phyloP scores from a whole-genome alignment of 2,797 vertebrate genomes.

The Brachyrhaphis roseni region DNA sequence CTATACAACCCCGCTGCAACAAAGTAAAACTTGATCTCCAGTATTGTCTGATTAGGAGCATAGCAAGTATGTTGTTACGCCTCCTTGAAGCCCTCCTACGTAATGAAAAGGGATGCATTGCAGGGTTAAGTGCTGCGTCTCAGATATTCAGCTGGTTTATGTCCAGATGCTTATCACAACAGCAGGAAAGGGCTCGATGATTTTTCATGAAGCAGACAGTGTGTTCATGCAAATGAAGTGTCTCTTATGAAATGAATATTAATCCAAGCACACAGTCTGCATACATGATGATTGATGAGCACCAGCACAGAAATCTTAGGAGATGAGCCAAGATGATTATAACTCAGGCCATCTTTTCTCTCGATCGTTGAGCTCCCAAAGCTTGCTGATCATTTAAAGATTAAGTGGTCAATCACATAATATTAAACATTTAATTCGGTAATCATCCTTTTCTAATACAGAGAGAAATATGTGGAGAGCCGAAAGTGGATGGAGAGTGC shows the following conservation, averaged over 20 bases:
- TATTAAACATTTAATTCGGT: slow-evolving; percentile 38
- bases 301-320: slow-evolving; percentile 61
- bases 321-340: slow-evolving; percentile 70
- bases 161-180: slow-evolving; percentile 72
- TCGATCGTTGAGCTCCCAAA: slow-evolving; percentile 28
- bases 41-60: slow-evolving; percentile 63
- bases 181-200: slow-evolving; percentile 52
- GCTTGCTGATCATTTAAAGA: slow-evolving; percentile 30
- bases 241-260: slow-evolving; percentile 68
- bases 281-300: slow-evolving; percentile 70
- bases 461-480: slow-evolving; percentile 50
- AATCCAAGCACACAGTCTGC: slow-evolving; percentile 67
- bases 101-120: slow-evolving; percentile 68
- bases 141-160: slow-evolving; percentile 66
- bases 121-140: slow-evolving; percentile 68
- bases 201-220: slow-evolving; percentile 68
- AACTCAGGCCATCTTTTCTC: slow-evolving; percentile 40
- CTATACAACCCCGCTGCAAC: slow-evolving; percentile 38
- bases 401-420: slow-evolving; percentile 41
- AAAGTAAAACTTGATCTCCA: slow-evolving; percentile 59
- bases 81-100: slow-evolving; percentile 60
- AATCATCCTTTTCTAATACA: slow-evolving; percentile 31
- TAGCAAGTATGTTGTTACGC: slow-evolving; percentile 62
- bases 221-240: slow-evolving; percentile 73
- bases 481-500: slow-evolving; percentile 51